Base-by-base conservation (phyloP, 2,888 invertebrate genomes). In the Nemapogon koenigi region DNA sequence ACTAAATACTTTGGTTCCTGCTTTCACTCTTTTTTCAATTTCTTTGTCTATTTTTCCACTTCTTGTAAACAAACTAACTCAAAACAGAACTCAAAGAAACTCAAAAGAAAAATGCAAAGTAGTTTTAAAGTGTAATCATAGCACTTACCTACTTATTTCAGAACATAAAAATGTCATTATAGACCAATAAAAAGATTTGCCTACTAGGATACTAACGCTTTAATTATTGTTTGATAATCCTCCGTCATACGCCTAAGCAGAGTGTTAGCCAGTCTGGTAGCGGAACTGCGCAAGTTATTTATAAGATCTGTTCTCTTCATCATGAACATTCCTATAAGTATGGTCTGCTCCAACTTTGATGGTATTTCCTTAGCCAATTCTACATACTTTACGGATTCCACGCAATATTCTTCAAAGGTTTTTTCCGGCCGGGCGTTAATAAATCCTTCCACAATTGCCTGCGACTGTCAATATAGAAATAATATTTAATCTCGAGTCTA, bases 311-410 rank as follows among this genome's bases (percentile, higher is more conserved):
- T 85, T 39, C 95, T 84, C 61, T 92, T 88, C 59, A 96, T 87
- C 54, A 91, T 88, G 59, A 91, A 97, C 71, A 94, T 84, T 6
- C 93, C 94, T 54, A 91, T 86, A 13, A 87, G 84, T 13, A 90
- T 82, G 1, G 88, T 87, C 42, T 86, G 83, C 46, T 86, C 83
- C 18, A 83, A 63, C 28, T 70, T 67, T 1, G 72, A 65, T 1
- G 86, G 84, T 42, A 90, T 86, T 40, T 81, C 81, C 37, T 76
- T 76, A 29, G 84, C 81, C 15, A 88, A 62, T n/a, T 81, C 65
- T 29, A 85, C 82, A 48, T 85, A 90, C 45, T 82, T 81, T 3
- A 82, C 65, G 3, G 90, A 78, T 48, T 84, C 76, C 1, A 62
- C 70, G 28, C 82, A 81, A 50, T 81, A 89, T 38, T 85, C 82